Base-by-base conservation (phyloP, 1,140 invertebrate species). In the Zaprionus africanus region DNA sequence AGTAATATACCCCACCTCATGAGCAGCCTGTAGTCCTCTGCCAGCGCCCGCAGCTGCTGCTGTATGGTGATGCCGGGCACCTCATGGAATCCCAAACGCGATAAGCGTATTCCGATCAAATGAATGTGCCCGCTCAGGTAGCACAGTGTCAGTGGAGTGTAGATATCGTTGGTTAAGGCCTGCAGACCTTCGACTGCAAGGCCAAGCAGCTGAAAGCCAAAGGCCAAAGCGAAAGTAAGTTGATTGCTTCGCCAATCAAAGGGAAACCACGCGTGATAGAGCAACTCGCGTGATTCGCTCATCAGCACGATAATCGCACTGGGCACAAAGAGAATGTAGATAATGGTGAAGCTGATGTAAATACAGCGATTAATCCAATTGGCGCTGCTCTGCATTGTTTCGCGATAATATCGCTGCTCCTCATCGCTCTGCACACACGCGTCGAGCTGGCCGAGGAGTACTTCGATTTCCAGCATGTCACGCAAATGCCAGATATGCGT, bases 231-330 rank as follows among this genome's bases (percentile, higher is more conserved):
- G 17, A 34, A 82, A 0, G 24, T 6, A 0, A 13, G 26, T 5
- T 7, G 17, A 43, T 26, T 74, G 4, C 7, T 4, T 1, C 22
- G 43, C 69, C 67, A 74, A 26, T 86, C 56, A 4, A 86, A 86
- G 0, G 83, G 83, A 7, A 80, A 74, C 51, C 75, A 87, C 0
- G 83, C 83, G 6, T 64, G 57, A 24, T 82, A 87, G 0, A 87
- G 0, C 0, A 87, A 22, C 2, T 71, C 56, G 1, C 53, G 17
- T 3, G 53, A n/a, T 5, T 51, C 61, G n/a, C 12, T 3, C 7
- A 5, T 22, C 1, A 71, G 38, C 5, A 53, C 19, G 0, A 75
- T 5, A 3, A 66, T 41, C 1, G 11, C 6, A 4, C 2, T 57
- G 2, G 57, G 28, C 7, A 80, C 0, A 31, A 72, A 72, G 0